phyloP scores from a whole-genome alignment of 2,113 vertebrate species.

The Heterocephalus glaber region DNA sequence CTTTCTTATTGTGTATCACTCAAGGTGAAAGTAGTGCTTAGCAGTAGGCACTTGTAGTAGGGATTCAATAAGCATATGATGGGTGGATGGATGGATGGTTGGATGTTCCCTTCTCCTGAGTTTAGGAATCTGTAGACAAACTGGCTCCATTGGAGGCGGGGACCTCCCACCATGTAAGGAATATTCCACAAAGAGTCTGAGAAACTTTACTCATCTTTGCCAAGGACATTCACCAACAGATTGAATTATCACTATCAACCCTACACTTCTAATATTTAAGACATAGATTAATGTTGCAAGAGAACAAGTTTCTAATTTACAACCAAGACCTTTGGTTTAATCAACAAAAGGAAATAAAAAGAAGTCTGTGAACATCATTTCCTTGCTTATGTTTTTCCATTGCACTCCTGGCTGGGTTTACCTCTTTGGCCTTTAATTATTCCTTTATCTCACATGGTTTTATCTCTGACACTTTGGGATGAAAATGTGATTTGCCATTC shows the following conservation, averaged over 20 bases:
- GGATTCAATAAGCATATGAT: not conserved
- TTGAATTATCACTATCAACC: constrained; percentile 47
- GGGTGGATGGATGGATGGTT: not conserved
- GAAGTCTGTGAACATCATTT: not conserved
- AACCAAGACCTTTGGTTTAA: constrained; percentile 72
- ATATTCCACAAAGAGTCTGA: constrained; percentile 2
- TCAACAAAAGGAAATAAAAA: constrained; percentile 46
- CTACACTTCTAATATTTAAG: constrained; percentile 29
- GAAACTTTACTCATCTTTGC: not conserved
- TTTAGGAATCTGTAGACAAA: not conserved
- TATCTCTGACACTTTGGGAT: constrained; percentile 68
- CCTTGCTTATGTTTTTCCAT: not conserved
- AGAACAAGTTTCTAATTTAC: constrained; percentile 65
- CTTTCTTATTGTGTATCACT: not conserved
- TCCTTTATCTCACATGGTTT: constrained; percentile 39
- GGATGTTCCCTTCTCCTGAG: not conserved
- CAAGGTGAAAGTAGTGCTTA: not conserved
- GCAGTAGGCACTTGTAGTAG: not conserved
- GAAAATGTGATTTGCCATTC: constrained; percentile 76
- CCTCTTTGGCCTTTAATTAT: constrained; percentile 76
- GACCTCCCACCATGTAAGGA: not conserved
- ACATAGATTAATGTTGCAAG: constrained; percentile 70
- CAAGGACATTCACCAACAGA: constrained; percentile 4
- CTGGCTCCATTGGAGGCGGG: not conserved
- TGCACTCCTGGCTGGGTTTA: not conserved